Conservation (phyloP, 92 coral and sea anemone species). For the Siderastrea radians region DNA sequence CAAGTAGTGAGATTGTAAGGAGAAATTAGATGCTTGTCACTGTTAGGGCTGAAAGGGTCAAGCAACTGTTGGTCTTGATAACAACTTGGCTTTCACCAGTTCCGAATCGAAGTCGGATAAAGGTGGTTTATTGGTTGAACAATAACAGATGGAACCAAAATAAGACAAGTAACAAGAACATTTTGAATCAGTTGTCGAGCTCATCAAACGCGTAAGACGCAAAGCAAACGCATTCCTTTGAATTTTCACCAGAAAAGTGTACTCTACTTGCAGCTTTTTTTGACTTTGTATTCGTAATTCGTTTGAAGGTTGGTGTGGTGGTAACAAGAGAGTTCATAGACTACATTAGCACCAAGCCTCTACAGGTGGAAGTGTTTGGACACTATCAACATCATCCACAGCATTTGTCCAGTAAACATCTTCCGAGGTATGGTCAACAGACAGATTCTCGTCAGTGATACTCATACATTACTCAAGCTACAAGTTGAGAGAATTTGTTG, state of each 20-base stretch:
- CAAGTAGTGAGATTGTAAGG: no score
- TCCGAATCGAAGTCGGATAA: background rate
- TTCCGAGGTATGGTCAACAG: constrained; percentile 26
- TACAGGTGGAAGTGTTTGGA: constrained; percentile 96
- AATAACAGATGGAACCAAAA: no score
- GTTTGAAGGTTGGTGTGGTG: constrained; percentile 82
- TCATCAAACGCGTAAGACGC: no score
- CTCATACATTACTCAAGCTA: background rate
- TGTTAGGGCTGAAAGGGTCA: no score
- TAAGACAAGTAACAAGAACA: no score
- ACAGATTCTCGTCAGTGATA: background rate
- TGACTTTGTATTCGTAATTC: background rate
- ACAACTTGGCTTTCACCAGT: background rate
- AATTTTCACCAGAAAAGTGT: background rate
- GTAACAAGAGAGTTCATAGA: constrained; percentile 85
- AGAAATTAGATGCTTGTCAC: no score
- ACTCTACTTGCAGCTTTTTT: background rate
- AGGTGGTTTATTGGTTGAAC: no score
- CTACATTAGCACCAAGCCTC: constrained; percentile 89
- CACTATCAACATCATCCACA: constrained; percentile 79
- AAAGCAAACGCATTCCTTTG: background rate
- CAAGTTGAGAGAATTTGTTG: background rate
- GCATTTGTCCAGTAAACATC: constrained; percentile 23
- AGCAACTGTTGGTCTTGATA: no score
- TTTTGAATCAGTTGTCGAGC: no score